phyloP scores from a whole-genome alignment of 37 sponge, comb jelly and placozoan genomes.

The Corticium candelabrum region DNA sequence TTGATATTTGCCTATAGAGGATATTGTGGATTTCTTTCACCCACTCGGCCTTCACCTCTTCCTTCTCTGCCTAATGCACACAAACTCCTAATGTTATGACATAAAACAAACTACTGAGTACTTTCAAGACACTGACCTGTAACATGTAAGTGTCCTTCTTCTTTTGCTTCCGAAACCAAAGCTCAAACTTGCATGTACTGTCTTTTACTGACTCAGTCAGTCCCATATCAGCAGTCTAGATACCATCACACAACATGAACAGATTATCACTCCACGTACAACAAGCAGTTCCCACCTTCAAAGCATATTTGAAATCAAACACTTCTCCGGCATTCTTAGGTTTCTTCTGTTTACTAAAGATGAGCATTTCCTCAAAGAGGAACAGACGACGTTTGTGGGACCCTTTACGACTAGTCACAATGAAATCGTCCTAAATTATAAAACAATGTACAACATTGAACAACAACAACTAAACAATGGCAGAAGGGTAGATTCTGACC shows the following conservation, averaged over 20 bases:
- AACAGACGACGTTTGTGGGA: slow-evolving; percentile 47
- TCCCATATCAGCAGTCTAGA: slow-evolving; percentile 47
- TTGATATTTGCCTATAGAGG: slow-evolving; percentile 51
- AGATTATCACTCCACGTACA: too few species aligned
- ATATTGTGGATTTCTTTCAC: slow-evolving; percentile 54
- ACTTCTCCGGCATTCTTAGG: slow-evolving; percentile 13
- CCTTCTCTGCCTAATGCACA: slow-evolving; percentile 38
- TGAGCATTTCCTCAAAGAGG: slow-evolving; percentile 61
- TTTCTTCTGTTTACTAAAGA: slow-evolving; percentile 49
- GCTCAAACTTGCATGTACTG: slow-evolving; percentile 49
- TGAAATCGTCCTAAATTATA: slow-evolving; percentile 52
- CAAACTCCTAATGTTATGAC: too few species aligned
- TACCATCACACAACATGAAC: neutral
- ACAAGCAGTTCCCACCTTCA: too few species aligned
- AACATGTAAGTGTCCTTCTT: slow-evolving; percentile 32
- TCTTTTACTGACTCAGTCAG: slow-evolving; percentile 49
- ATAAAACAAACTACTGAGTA: neutral
- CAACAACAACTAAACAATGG: too few species aligned
- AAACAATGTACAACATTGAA: too few species aligned
- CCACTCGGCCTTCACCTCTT: slow-evolving; percentile 51
- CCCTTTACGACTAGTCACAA: slow-evolving; percentile 17
- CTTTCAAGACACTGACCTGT: slow-evolving; percentile 19
- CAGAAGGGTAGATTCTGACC: slow-evolving; percentile 20
- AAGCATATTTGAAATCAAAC: slow-evolving; percentile 26
- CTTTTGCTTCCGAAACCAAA: slow-evolving; percentile 29